Base-by-base conservation (phyloP, 2,888 invertebrate genomes). In the Heliothis peltigera region DNA sequence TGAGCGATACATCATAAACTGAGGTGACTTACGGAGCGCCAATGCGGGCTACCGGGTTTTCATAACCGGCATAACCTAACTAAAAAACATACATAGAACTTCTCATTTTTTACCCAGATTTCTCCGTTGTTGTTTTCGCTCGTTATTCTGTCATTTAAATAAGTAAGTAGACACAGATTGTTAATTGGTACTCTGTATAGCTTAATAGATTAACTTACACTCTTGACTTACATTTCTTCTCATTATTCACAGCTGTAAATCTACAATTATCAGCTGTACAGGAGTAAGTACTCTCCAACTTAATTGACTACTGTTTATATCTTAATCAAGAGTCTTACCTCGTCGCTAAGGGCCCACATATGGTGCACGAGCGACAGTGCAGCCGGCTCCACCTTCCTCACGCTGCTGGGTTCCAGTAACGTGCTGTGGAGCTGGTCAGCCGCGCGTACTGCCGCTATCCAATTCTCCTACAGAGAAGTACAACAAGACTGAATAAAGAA, bases 331-430 rank as follows among this genome's bases (percentile, higher is more conserved):
- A n/a, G 8, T 15, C 19, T 64, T 80, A 94, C 94, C 82, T 92
- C 90, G 52, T 94, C 92, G 70, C 93, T 91, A 1, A 95, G 87
- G 4, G 94, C 94, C 92, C 94, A 94, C 95, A 95, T 95, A 72
- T 95, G 94, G n/a, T 90, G 89, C 18, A 94, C 91, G 15, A 95
- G 87, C 1, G 95, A 94, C 28, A 86, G 52, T 0, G 92, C 94
- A 0, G 88, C 91, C 0, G 94, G 92, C 82, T 95, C 95, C 75
- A 92, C 86, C 63, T 83, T 88, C 68, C 84, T 81, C 77, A 94
- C 94, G 70, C 79, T 90, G 58, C 85, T 87, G 0, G 83, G 66
- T 12, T 92, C 91, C 56, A 95, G 81, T 65, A 95, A 77, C 42
- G 91, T 89, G 84, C 92, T 90, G 87, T 95, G 95, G 59, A 95